These are phyloP conservation scores for Propithecus deckenii DNA, from an alignment of 2,797 vertebrate species.

Conservation along the genomic window DNA sequence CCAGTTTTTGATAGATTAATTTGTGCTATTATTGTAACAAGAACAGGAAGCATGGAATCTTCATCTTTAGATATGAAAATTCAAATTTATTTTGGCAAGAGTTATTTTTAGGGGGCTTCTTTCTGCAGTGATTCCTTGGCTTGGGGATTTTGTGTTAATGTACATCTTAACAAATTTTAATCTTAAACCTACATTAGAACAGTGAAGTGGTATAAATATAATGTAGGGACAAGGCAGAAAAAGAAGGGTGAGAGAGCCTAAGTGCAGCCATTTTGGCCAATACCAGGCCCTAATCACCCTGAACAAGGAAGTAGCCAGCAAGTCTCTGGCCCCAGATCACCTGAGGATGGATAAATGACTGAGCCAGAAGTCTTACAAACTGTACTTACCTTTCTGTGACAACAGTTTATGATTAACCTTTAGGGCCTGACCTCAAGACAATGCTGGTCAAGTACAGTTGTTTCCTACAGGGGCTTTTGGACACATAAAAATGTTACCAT, in stretches of 20 bases:
- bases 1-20: constrained; percentile 21
- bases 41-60: background rate
- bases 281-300: background rate
- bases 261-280: background rate
- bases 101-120: background rate
- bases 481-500: background rate
- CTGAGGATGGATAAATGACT: too few species aligned
- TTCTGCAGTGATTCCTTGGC: background rate
- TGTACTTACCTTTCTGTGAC: background rate
- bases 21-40: background rate
- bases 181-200: background rate
- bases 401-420: background rate
- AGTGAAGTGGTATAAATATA: background rate
- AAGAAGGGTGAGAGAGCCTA: background rate
- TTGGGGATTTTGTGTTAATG: background rate
- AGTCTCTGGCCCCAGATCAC: background rate
- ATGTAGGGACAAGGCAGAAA: background rate
- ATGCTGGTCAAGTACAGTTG: background rate
- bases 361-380: background rate
- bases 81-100: background rate
- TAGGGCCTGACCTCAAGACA: background rate
- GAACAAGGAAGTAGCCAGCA: background rate
- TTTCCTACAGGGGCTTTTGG: background rate
- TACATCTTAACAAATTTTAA: background rate
- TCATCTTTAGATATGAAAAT: background rate